These are phyloP conservation scores for Hirtodrosophila confusa DNA, from an alignment of 2,888 invertebrate genomes.

Conservation along the genomic window DNA sequence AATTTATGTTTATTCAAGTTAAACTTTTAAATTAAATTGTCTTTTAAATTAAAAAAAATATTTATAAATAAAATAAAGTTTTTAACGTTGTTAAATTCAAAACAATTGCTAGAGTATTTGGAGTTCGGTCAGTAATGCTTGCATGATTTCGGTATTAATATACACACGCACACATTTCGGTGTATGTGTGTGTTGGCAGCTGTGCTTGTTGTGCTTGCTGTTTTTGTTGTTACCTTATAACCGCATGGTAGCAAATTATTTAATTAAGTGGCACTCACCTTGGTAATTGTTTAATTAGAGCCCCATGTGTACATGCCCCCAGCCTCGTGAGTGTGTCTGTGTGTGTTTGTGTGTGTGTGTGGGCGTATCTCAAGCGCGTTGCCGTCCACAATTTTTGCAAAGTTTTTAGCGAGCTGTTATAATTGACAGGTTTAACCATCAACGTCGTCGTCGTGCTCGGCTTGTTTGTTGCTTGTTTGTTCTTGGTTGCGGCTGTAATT, in stretches of 20 bases:
- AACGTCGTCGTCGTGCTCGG: constrained; percentile 25
- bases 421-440: constrained; percentile 65
- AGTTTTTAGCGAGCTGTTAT: constrained; percentile 66
- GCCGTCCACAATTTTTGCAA: constrained; percentile 41
- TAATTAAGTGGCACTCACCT: constrained; percentile 78
- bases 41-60: too few species aligned
- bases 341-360: constrained; percentile 4
- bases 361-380: constrained; percentile 23
- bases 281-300: constrained; percentile 76
- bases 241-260: constrained; percentile 75
- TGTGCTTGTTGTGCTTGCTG: constrained; percentile 24
- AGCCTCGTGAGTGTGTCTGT: constrained; percentile 1
- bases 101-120: too few species aligned
- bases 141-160: too few species aligned
- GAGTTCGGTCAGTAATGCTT: too few species aligned
- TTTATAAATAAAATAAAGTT: too few species aligned
- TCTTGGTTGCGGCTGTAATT: constrained; percentile 62
- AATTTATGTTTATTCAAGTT: too few species aligned
- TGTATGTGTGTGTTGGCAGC: constrained; percentile 26
- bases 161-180: not conserved
- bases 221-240: constrained; percentile 51
- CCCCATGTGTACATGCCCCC: constrained; percentile 14
- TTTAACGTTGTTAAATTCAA: too few species aligned
- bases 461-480: constrained; percentile 47
- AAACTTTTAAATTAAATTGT: too few species aligned